Conservation (phyloP, 2,113 vertebrate genomes). For the Mystacornis crossleyi region DNA sequence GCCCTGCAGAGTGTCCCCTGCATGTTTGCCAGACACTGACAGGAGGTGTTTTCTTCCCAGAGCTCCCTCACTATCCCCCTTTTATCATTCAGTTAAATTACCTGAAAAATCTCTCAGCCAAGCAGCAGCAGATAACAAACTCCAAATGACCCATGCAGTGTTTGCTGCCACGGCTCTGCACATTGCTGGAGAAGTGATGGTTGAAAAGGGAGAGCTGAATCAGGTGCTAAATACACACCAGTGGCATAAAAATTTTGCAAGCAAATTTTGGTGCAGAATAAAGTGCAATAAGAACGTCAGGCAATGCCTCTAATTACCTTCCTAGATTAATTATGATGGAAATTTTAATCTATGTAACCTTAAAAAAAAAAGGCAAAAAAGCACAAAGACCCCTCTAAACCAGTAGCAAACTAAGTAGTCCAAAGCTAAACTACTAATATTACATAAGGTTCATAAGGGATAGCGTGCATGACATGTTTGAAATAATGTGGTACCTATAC, state of each 20-base stretch:
- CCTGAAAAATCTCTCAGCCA: neutral
- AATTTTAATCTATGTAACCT: neutral
- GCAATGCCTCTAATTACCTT: neutral
- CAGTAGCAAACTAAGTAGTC: neutral
- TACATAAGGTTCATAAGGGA: neutral
- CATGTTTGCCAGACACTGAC: neutral
- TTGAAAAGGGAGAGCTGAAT: neutral
- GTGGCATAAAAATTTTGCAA: neutral
- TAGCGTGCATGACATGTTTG: neutral
- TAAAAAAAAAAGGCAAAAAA: neutral
- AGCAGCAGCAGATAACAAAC: neutral
- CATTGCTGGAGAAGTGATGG: neutral
- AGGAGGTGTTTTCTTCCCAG: neutral
- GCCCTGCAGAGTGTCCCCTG: neutral
- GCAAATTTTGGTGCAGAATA: neutral
- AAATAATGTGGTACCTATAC: neutral
- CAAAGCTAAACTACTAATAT: neutral
- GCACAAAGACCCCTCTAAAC: neutral
- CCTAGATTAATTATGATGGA: neutral
- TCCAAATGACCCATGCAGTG: neutral
- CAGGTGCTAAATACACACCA: neutral
- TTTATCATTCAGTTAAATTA: neutral
- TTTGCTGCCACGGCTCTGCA: neutral
- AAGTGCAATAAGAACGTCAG: neutral
- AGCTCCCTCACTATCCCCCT: neutral